Base-by-base conservation (phyloP, 2,888 invertebrate genomes). In the Phanerotoma sp. region DNA sequence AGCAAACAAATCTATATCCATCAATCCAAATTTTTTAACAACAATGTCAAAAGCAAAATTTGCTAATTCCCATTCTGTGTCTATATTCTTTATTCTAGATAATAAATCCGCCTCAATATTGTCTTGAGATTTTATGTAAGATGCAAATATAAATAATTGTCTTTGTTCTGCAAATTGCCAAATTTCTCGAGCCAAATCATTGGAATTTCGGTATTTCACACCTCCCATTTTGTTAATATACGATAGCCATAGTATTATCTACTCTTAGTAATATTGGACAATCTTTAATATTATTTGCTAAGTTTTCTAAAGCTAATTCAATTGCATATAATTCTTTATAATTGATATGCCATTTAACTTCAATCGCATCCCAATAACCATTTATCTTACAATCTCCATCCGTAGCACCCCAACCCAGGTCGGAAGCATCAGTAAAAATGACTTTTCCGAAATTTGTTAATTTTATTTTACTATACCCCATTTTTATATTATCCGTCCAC, bases 301-400 rank as follows among this genome's bases (percentile, higher is more conserved):
- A 57, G 7, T 44, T 49, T 46, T 58, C 51, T 15, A 58, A 46
- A 5, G 57, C 60, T 9, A 60, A 37, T 9, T 47, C 51, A 3
- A 52, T 55, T 6, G 53, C 47, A 10, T 57, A 28, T 9, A 60
- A 32, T 30, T 60, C 51, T 44, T 41, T 30, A 9, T 46, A 38
- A 32, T 60, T 55, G 5, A 55, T 55, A 18, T 55, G 46, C 45
- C 45, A 38, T 22, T 54, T 40, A 13, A 7, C 16, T 10, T 49
- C 20, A 4, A 30, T 10, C 15, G 11, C 22, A 5, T 13, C 33
- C 51, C 54, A 51, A 44, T 48, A 48, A 16, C 52, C 52, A 25
- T 40, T 40, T 9, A 30, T 52, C 4, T 18, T 55, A 6, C 55
- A 37, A 3, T 20, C 22, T 32, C 37, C 32, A 13, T 40, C 30